These are phyloP conservation scores for Papilio gigon DNA, from an alignment of 2,888 invertebrate genomes.

Conservation along the genomic window DNA sequence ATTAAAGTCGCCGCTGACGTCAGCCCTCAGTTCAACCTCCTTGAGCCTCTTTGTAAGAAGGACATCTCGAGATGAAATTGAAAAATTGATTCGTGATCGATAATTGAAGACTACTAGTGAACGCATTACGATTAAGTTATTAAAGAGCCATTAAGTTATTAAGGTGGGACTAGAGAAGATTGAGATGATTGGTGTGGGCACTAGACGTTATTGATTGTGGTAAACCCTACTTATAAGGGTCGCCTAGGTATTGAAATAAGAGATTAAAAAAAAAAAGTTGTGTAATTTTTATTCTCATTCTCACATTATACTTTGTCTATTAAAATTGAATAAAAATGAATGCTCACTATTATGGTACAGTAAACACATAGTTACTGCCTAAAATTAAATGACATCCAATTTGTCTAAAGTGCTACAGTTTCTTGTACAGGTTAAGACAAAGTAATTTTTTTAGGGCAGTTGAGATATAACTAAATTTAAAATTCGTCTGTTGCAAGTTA, in stretches of 20 bases:
- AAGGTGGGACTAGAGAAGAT: conserved; percentile 8
- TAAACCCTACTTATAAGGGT: background rate
- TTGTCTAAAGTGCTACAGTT: background rate
- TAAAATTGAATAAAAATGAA: background rate
- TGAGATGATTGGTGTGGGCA: conserved; percentile 5
- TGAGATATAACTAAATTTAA: background rate
- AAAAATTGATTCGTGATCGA: conserved; percentile 74
- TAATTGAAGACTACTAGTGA: conserved; percentile 45
- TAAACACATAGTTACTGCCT: no score
- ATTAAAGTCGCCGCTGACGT: conserved; percentile 82
- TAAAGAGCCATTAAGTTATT: conserved; percentile 5
- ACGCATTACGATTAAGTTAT: conserved; percentile 38
- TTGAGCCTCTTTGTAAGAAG: conserved; percentile 65
- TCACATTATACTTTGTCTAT: background rate
- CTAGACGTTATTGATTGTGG: background rate
- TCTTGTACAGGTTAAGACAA: background rate
- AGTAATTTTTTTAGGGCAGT: background rate
- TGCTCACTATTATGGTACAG: no score
- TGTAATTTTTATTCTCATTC: no score
- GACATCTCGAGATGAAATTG: conserved; percentile 73
- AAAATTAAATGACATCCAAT: no score
- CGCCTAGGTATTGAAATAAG: background rate
- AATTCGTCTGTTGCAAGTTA: conserved; percentile 2
- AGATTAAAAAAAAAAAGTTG: background rate
- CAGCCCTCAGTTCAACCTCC: conserved; percentile 64